Conservation (phyloP, 1,140 invertebrate genomes). For the Drosophila subobscura region DNA sequence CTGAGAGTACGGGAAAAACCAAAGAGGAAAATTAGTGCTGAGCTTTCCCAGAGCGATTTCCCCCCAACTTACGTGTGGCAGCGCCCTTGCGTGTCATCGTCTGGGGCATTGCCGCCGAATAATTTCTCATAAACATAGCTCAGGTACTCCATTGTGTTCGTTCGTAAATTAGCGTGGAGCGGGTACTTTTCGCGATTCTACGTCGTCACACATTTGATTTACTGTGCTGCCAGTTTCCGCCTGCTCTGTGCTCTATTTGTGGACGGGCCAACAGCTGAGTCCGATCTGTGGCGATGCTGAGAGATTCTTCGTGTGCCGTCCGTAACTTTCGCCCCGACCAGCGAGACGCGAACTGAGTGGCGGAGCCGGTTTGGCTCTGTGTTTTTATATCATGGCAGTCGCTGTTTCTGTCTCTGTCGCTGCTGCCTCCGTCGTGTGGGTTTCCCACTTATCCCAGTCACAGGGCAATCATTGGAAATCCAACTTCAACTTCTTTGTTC, state of each 20-base stretch:
- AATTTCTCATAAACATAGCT: slow-evolving; percentile 69
- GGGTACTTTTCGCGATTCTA: slow-evolving; percentile 42
- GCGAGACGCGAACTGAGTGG: slow-evolving; percentile 46
- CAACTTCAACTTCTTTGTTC: slow-evolving; percentile 31
- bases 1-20: slow-evolving; percentile 28
- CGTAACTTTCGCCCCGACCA: slow-evolving; percentile 51
- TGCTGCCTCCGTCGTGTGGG: slow-evolving; percentile 3
- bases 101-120: slow-evolving; percentile 39
- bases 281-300: neutral
- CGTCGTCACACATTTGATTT: slow-evolving; percentile 11
- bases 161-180: slow-evolving; percentile 41
- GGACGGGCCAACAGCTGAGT: neutral
- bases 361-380: slow-evolving; percentile 51
- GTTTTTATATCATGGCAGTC: slow-evolving; percentile 43
- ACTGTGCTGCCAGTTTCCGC: neutral
- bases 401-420: neutral
- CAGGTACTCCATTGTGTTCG: slow-evolving; percentile 77
- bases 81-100: slow-evolving; percentile 38
- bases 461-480: slow-evolving; percentile 44
- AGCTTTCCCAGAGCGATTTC: neutral
- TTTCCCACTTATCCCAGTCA: slow-evolving; percentile 30
- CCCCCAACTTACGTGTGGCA: slow-evolving; percentile 53
- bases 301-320: too few relatives aligned
- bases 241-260: slow-evolving; percentile 46
- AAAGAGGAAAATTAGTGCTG: neutral